phyloP scores from a whole-genome alignment of 2,113 vertebrate species.

The Aix galericulata region DNA sequence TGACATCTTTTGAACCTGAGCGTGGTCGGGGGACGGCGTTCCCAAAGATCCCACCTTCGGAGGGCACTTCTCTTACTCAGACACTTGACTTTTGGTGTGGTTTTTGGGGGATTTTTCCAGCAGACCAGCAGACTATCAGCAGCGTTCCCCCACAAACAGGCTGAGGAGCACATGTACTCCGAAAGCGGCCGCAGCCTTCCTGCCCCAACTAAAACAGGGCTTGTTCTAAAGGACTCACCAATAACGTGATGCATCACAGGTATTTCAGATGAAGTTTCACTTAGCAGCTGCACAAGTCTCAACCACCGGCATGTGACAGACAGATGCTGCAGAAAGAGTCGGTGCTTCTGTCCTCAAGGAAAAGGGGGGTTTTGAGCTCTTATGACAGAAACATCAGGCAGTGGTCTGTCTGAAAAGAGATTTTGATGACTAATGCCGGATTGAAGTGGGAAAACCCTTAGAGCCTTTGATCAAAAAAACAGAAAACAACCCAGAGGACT shows the following conservation, averaged over 20 bases:
- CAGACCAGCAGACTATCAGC: not conserved
- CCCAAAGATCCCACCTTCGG: not conserved
- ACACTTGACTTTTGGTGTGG: not conserved
- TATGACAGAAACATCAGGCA: not conserved
- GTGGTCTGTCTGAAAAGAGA: not conserved
- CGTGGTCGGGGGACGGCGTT: not conserved
- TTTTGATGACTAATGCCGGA: not conserved
- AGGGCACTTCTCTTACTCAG: not conserved
- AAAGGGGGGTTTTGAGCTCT: not conserved
- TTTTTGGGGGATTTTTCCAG: not conserved
- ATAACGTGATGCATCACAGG: not conserved
- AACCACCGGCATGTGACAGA: not conserved
- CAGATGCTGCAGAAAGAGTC: not conserved
- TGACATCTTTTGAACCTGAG: not conserved
- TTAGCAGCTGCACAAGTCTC: constrained; percentile 4
- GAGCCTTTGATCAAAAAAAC: constrained; percentile 1
- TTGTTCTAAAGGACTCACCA: not conserved
- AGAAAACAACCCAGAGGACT: constrained; percentile 13
- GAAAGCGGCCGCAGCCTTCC: not conserved
- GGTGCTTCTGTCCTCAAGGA: constrained; percentile 14
- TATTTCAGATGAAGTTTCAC: not conserved
- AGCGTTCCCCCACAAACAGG: not conserved
- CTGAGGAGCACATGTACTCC: not conserved
- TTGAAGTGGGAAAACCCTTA: not conserved
- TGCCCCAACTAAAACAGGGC: not conserved